Conservation (phyloP, 2,113 vertebrate species). For the Ascaphus truei region DNA sequence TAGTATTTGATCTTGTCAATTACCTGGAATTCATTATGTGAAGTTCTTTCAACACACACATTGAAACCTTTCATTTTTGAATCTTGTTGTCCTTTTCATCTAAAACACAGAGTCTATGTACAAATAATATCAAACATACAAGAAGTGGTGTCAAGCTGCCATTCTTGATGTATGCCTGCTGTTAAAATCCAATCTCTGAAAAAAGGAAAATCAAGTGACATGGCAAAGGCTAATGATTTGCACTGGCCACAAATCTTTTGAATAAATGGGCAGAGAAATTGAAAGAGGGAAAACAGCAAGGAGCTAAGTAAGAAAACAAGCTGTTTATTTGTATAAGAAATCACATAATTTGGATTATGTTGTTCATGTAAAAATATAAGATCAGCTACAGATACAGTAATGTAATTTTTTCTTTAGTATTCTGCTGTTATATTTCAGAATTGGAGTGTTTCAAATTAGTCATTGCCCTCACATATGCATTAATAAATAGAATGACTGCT, state of each 20-base stretch:
- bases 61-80: neutral
- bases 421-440: too few species aligned
- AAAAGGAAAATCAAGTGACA: conserved; percentile 7
- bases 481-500: too few species aligned
- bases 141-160: neutral
- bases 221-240: conserved; percentile 6
- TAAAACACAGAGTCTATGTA: neutral
- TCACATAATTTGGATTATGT: too few species aligned
- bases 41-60: neutral
- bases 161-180: conserved; percentile 9
- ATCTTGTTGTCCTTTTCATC: neutral
- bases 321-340: too few species aligned
- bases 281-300: neutral
- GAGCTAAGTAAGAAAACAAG: too few species aligned
- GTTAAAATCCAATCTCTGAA: conserved; percentile 7
- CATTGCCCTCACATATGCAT: too few species aligned
- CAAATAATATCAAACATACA: neutral
- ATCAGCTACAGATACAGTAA: too few species aligned
- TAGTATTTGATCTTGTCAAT: neutral
- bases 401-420: too few species aligned
- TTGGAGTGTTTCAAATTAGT: too few species aligned
- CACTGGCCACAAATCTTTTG: neutral
- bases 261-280: neutral
- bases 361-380: too few species aligned
- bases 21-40: neutral